Conservation (phyloP, 2,888 invertebrate genomes). For the Temnothorax unifasciatus region DNA sequence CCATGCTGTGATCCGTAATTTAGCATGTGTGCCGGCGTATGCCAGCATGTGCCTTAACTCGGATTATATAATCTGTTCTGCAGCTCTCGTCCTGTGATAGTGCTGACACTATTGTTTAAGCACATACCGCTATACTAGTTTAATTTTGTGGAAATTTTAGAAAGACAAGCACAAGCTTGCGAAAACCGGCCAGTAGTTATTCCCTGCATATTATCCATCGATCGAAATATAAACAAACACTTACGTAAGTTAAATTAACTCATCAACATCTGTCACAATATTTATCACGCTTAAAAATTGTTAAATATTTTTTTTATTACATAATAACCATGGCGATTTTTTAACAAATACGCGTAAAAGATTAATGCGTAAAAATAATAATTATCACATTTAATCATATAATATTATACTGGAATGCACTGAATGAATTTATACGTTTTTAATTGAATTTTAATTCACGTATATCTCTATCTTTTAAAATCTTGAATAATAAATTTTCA, state of each 20-base stretch:
- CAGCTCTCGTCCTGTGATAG: not conserved
- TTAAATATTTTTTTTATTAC: not conserved
- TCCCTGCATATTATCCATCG: not conserved
- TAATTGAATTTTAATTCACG: not conserved
- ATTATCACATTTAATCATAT: not conserved
- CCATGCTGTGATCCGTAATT: not conserved
- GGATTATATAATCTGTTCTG: constrained; percentile 6
- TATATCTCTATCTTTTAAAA: not conserved
- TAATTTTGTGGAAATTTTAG: constrained; percentile 11
- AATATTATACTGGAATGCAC: not conserved
- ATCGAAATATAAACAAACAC: not conserved
- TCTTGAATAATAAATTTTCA: constrained; percentile 23
- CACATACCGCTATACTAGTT: not conserved
- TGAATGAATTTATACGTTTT: not conserved
- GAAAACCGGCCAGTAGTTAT: not conserved
- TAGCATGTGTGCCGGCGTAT: not conserved
- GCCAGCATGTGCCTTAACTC: constrained; percentile 10
- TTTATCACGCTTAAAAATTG: constrained; percentile 3
- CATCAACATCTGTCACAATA: not conserved
- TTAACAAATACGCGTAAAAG: not conserved
- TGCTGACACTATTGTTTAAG: constrained; percentile 22
- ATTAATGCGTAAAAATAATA: not conserved
- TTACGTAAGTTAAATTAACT: not conserved
- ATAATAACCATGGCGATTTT: not conserved
- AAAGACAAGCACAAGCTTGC: not conserved